Evolutionary conservation across 2,888 invertebrate species (phyloP).

Genomic region (Bellardia bayeri): DNA sequence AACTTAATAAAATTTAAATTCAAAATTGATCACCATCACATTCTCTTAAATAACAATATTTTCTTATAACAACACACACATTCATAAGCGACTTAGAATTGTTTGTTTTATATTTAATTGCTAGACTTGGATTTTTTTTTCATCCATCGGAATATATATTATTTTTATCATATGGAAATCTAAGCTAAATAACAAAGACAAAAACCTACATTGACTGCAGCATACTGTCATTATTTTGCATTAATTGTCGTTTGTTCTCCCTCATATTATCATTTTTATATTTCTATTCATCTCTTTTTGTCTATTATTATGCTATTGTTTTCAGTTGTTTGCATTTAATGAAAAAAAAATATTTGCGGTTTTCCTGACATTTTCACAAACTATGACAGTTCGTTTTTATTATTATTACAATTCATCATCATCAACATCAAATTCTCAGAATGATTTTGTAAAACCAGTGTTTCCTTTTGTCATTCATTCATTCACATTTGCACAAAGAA

Average conservation of each 20-base stretch:
- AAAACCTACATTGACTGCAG: slow-evolving; percentile 11
- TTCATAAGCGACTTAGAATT: neutral
- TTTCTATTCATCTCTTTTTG: slow-evolving; percentile 37
- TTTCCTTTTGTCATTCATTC: slow-evolving; percentile 59
- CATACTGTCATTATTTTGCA: slow-evolving; percentile 59
- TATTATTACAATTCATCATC: slow-evolving; percentile 65
- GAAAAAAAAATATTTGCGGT: slow-evolving; percentile 63
- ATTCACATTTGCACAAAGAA: slow-evolving; percentile 35
- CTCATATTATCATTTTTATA: slow-evolving; percentile 23
- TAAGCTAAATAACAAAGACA: slow-evolving; percentile 3
- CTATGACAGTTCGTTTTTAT: slow-evolving; percentile 61
- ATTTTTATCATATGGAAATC: neutral
- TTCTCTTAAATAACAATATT: no score
- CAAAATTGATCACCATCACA: no score
- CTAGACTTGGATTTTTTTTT: slow-evolving; percentile 23
- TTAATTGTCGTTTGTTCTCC: slow-evolving; percentile 63
- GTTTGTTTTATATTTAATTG: slow-evolving; percentile 21
- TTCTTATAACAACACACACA: no score
- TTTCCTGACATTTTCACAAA: slow-evolving; percentile 66
- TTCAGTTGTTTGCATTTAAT: slow-evolving; percentile 63
- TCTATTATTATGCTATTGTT: slow-evolving; percentile 58
- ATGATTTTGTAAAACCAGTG: slow-evolving; percentile 55
- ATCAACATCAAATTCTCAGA: slow-evolving; percentile 63
- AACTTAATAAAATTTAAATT: no score
- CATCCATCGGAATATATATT: slow-evolving; percentile 3